Evolutionary conservation across 1,140 invertebrate species (phyloP), one percentile per base, ranked within the genome.

Genomic region (Pseudomyrmex cubaensis): DNA sequence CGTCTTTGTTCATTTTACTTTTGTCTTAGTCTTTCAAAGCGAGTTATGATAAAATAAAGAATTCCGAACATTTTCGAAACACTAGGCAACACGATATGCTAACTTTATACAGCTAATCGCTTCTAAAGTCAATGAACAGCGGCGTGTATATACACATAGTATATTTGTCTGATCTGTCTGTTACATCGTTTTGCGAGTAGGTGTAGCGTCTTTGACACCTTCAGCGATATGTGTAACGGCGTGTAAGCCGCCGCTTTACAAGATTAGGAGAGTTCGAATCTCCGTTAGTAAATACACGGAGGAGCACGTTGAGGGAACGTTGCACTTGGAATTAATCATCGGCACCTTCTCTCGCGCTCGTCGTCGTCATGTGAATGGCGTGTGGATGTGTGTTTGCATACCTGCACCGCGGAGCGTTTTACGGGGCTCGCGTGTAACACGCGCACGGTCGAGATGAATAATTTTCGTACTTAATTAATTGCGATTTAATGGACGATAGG

Each of bases 191-290:
- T 15, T 48, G 69, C 86, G 75, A 75, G 87, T 73, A 82, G 70
- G 78, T 88, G 78, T 64, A 56, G 61, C n/a, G 61, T 61, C 87
- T 88, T 89, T 78, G 84, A 88, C 87, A 88, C 87, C 86, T 89
- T 89, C 62, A 74, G 62, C 69, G 87, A 89, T 88, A 88, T 80
- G 87, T 86, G 63, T 83, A 89, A 88, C 86, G 84, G 54, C 78
- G 44, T 89, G 87, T 89, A 89, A 89, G 76, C 74, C 69, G 62
- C 67, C 69, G 73, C 46, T 89, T 89, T 88, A 89, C 87, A 89
- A 88, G 86, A 74, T 88, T 89, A 77, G 67, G 74, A 74, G 86
- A 88, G 88, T 88, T 88, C 87, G 86, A 35, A 88, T 89, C 87
- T 75, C 50, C 35, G 20, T 10, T 48, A 66, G 61, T 7, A 35